These are phyloP conservation scores for Nerophis ophidion DNA, from an alignment of 2,113 vertebrate species.

Conservation along the genomic window DNA sequence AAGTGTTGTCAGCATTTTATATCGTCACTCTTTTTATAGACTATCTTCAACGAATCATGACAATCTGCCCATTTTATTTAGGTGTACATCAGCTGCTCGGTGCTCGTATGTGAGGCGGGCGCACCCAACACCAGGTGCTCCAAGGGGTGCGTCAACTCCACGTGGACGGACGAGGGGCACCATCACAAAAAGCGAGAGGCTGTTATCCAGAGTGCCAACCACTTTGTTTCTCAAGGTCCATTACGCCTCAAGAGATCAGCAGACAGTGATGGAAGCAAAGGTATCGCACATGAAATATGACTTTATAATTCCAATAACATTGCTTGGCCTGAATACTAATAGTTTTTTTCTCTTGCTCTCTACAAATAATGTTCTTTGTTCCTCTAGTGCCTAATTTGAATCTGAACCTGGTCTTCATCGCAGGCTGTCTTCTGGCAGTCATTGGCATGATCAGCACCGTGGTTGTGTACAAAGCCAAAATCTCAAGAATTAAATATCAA, in stretches of 20 bases:
- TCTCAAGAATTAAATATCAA: conserved; percentile 41
- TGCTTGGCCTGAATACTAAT: background rate
- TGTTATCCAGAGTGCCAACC: conserved; percentile 42
- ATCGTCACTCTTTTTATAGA: too few species aligned
- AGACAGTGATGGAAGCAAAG: conserved; percentile 7
- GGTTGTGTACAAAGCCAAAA: conserved; percentile 41
- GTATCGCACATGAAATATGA: conserved; percentile 15
- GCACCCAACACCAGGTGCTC: conserved; percentile 55
- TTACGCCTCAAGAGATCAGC: conserved; percentile 46
- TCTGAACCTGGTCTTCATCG: conserved; percentile 54
- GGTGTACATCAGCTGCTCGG: conserved; percentile 60
- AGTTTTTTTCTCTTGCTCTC: background rate
- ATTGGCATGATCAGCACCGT: conserved; percentile 49
- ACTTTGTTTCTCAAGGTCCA: conserved; percentile 71
- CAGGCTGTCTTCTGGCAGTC: conserved; percentile 51
- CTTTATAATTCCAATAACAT: background rate
- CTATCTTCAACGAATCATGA: too few species aligned
- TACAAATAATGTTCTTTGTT: background rate
- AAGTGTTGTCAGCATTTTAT: too few species aligned
- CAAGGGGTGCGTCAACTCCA: conserved; percentile 43
- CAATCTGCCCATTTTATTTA: conserved; percentile 10
- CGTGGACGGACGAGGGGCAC: fast-evolving
- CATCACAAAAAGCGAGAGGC: conserved; percentile 41
- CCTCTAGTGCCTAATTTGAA: conserved; percentile 40
- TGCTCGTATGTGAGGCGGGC: conserved; percentile 61